Base-by-base conservation (phyloP, 37 sponge, comb jelly and placozoan species). In the Ianthella basta region DNA sequence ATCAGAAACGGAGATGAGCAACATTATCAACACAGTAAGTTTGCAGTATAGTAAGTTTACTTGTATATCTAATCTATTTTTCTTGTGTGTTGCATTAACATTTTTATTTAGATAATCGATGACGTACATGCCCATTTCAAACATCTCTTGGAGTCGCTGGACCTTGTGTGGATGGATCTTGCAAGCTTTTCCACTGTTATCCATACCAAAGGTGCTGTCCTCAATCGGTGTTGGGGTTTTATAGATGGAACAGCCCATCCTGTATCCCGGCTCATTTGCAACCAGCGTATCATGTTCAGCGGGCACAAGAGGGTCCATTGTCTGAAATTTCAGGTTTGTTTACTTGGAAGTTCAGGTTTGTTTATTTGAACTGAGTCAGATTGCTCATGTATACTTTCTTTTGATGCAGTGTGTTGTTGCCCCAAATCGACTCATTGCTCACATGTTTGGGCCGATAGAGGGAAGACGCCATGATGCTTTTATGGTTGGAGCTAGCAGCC, bases 301-400 rank as follows among this genome's bases (percentile, higher is more conserved):
- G 59, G 59, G 18, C 16, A 56, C 59, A 56, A 56, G 59, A 56
- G 59, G 59, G 59, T 56, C 59, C 59, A 56, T 56, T 56, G 59
- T 18, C 15, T 56, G 15, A 56, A 56, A 18, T 18, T 56, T 18
- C 59, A 56, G 18, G 59, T 56, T 19, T 15, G 59, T 18, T 19
- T 15, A 19, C 59, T n/a, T 56, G 59, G 15, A 56, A 19, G 59
- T 56, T 15, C 18, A 56, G 16, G 18, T 56, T 19, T 56, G 15
- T 15, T 56, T 15, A 15, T 56, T 15, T 56, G 18, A 19, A 19
- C 16, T 56, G 15, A 56, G 18, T 56, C 59, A 18, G 15, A 56
- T 19, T 56, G 59, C 18, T 56, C 15, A 18, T 56, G 15, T 56
- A 19, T 18, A 15, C 15, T 56, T 56, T 18, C 18, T 18, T 18